Evolutionary conservation across 1,140 invertebrate genomes (phyloP).

Genomic region (Pogonognathellus flavescens): DNA sequence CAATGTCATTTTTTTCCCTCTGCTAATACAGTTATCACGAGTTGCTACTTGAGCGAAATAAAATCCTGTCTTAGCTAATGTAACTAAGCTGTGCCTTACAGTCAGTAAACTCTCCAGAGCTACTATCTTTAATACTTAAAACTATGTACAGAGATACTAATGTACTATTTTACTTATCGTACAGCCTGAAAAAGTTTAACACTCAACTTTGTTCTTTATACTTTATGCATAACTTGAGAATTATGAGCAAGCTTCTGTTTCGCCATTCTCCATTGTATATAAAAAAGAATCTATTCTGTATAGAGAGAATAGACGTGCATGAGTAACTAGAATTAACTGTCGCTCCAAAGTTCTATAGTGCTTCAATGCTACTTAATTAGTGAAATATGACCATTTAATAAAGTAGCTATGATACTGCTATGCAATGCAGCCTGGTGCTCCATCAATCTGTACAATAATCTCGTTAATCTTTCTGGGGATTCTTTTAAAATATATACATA

Average conservation of each 20-base stretch:
- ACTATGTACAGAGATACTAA: too few relatives aligned
- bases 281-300: too few relatives aligned
- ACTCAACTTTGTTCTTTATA: neutral
- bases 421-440: too few relatives aligned
- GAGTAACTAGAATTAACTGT: neutral
- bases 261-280: neutral
- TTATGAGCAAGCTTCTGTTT: constrained; percentile 22
- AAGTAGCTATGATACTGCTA: too few relatives aligned
- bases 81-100: neutral
- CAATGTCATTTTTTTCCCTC: constrained; percentile 58
- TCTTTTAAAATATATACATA: too few relatives aligned
- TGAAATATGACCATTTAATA: too few relatives aligned
- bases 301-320: too few relatives aligned
- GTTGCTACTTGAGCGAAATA: constrained; percentile 36
- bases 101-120: neutral
- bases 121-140: neutral
- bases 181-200: constrained; percentile 1
- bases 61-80: constrained; percentile 31
- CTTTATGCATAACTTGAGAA: constrained; percentile 34
- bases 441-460: too few relatives aligned
- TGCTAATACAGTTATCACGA: constrained; percentile 64
- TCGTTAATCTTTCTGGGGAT: too few relatives aligned
- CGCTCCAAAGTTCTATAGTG: too few relatives aligned
- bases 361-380: too few relatives aligned
- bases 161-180: too few relatives aligned